phyloP scores from a whole-genome alignment of 1,140 invertebrate genomes.

The Rhyacophila brunnea region DNA sequence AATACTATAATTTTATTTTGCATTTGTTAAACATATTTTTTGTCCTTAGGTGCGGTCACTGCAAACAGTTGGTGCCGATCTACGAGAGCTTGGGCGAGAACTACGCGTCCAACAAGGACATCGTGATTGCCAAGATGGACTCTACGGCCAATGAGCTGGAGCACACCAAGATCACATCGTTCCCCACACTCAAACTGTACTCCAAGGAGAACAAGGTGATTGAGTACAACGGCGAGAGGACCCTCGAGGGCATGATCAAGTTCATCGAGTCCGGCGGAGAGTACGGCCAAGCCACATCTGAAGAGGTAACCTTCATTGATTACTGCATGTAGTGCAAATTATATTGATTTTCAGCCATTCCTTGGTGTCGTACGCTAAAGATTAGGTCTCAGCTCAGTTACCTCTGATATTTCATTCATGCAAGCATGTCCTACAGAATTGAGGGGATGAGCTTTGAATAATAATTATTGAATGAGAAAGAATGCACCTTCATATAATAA shows the following conservation, averaged over 20 bases:
- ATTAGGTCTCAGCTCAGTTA: no score
- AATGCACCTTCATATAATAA: no score
- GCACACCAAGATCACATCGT: slow-evolving; percentile 90
- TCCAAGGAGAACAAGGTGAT: slow-evolving; percentile 92
- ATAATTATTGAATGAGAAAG: no score
- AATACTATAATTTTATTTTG: no score
- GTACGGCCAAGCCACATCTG: slow-evolving; percentile 61
- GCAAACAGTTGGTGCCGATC: slow-evolving; percentile 94
- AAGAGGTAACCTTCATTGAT: slow-evolving; percentile 56
- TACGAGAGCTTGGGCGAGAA: slow-evolving; percentile 81
- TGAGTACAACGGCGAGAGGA: slow-evolving; percentile 94
- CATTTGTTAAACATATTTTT: slow-evolving; percentile 4
- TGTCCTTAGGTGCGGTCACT: slow-evolving; percentile 77
- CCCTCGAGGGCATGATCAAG: slow-evolving; percentile 87
- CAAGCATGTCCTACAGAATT: no score
- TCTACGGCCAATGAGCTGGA: slow-evolving; percentile 96
- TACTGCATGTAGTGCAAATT: no score
- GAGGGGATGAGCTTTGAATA: no score
- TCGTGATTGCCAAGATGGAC: slow-evolving; percentile 98
- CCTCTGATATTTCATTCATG: no score
- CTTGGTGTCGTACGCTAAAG: no score
- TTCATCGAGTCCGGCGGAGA: slow-evolving; percentile 84
- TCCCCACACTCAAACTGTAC: slow-evolving; percentile 97
- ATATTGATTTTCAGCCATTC: no score
- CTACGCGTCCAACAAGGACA: slow-evolving; percentile 78